phyloP scores from a whole-genome alignment of 1,140 invertebrate species.

The Polypedilum pembai region DNA sequence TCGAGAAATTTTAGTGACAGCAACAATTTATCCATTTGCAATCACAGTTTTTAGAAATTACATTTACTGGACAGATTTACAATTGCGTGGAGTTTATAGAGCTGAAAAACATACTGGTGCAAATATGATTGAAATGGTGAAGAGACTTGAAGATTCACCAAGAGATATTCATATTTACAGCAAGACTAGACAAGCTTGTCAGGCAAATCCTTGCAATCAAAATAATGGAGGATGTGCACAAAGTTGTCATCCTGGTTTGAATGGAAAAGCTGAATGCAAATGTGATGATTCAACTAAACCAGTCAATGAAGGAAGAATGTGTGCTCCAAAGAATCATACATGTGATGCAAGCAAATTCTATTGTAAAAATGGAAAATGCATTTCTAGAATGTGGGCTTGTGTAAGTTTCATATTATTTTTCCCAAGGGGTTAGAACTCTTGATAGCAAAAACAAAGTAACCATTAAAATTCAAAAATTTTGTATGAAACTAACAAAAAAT shows the following conservation, averaged over 20 bases:
- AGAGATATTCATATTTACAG: constrained; percentile 88
- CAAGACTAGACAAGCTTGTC: constrained; percentile 68
- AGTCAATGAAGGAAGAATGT: constrained; percentile 89
- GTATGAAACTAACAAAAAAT: no score
- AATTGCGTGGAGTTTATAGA: constrained; percentile 85
- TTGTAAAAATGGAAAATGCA: constrained; percentile 90
- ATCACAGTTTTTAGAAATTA: constrained; percentile 86
- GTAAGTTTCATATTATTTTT: constrained; percentile 44
- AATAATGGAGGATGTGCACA: constrained; percentile 96
- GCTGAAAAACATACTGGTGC: constrained; percentile 96
- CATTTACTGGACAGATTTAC: constrained; percentile 97
- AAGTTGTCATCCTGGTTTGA: constrained; percentile 81
- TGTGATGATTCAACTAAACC: constrained; percentile 79
- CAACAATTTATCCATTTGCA: constrained; percentile 93
- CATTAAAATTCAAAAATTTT: no score
- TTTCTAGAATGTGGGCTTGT: constrained; percentile 92
- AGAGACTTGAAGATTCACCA: constrained; percentile 81
- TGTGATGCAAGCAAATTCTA: constrained; percentile 87
- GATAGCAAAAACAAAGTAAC: no score
- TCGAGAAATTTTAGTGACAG: constrained; percentile 68
- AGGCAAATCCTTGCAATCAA: constrained; percentile 75
- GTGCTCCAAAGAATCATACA: constrained; percentile 75
- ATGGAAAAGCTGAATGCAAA: constrained; percentile 76
- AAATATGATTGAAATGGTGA: constrained; percentile 89
- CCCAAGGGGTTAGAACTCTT: no score